These are phyloP conservation scores for Amyelois transitella DNA, from an alignment of 1,140 invertebrate genomes.

Conservation along the genomic window DNA sequence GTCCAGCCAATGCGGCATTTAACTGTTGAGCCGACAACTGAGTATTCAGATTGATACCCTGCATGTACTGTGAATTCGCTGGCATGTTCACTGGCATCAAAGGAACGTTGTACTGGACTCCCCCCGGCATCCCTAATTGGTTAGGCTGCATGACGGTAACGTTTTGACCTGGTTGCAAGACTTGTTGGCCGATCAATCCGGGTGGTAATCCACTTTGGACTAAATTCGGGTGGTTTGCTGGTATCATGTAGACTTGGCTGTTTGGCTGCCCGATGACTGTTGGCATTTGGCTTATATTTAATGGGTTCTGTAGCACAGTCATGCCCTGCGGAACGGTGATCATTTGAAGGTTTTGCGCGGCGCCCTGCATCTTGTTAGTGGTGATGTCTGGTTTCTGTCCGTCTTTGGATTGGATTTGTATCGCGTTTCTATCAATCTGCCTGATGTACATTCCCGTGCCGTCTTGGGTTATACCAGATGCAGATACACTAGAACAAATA, in stretches of 20 bases:
- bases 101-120: constrained; percentile 62
- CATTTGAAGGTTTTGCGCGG: constrained; percentile 64
- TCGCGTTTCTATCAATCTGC: constrained; percentile 59
- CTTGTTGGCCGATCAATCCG: constrained; percentile 51
- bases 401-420: constrained; percentile 63
- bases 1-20: constrained; percentile 54
- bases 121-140: constrained; percentile 49
- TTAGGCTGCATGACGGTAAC: constrained; percentile 66
- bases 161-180: constrained; percentile 57
- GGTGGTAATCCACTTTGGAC: constrained; percentile 47
- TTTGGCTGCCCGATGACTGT: constrained; percentile 57
- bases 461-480: constrained; percentile 44
- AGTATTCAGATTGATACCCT: constrained; percentile 55
- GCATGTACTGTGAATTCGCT: constrained; percentile 57
- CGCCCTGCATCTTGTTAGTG: constrained; percentile 46
- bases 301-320: constrained; percentile 61
- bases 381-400: constrained; percentile 53
- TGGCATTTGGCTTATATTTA: constrained; percentile 61
- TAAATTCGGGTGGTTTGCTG: constrained; percentile 52
- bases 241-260: constrained; percentile 68
- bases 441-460: constrained; percentile 61
- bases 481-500: constrained; percentile 43
- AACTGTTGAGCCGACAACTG: constrained; percentile 59
- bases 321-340: constrained; percentile 64
- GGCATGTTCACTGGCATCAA: constrained; percentile 64